These are phyloP conservation scores for Nicator chloris DNA, from an alignment of 2,113 vertebrate genomes.

Conservation along the genomic window DNA sequence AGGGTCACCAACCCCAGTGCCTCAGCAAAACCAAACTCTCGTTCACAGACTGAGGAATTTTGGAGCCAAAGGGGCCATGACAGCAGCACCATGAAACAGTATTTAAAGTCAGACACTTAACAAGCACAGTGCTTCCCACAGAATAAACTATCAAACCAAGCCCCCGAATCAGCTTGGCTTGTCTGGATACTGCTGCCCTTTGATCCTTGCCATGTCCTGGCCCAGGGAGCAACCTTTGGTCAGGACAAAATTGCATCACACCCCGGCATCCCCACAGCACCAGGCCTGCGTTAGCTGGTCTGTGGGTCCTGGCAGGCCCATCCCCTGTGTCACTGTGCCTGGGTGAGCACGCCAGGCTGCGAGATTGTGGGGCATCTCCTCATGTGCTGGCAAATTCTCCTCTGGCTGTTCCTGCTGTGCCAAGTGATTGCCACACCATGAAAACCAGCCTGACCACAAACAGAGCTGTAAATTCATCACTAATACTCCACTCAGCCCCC, in stretches of 20 bases:
- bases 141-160: background rate
- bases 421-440: accelerated
- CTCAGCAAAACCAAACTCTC: background rate
- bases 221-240: background rate
- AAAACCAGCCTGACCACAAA: background rate
- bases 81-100: accelerated
- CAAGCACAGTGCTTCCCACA: accelerated
- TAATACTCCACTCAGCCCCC: background rate
- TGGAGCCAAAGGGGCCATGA: background rate
- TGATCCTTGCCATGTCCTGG: background rate
- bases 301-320: background rate
- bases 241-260: background rate
- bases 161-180: accelerated
- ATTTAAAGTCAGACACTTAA: background rate
- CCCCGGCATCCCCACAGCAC: accelerated
- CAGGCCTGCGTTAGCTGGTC: accelerated
- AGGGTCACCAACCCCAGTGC: accelerated
- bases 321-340: background rate
- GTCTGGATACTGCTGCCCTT: background rate
- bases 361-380: accelerated
- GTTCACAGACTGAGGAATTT: accelerated
- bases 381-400: accelerated
- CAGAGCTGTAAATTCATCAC: background rate
- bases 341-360: accelerated
- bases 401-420: background rate